Evolutionary conservation across 92 coral and sea anemone genomes (phyloP), one percentile per base, ranked within the genome.

Genomic region (Plumapathes pennacea): DNA sequence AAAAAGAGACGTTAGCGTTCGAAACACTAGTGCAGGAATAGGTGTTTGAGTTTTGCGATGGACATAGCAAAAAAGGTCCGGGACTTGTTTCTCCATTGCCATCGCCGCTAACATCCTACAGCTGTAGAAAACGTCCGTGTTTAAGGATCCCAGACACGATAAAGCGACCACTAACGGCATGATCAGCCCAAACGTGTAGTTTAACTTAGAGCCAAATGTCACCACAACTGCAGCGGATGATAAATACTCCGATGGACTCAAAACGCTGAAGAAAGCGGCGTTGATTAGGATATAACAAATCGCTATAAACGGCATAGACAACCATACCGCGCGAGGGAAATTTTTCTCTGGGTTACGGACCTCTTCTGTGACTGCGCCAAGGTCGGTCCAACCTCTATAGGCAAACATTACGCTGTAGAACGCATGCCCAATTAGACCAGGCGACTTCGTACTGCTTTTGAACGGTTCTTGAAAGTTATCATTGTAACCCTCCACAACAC

Each of bases 81-180:
- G 95, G 57, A 86, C 69, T 41, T 86, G 95, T 6, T 77, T 77
- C 20, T 86, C 84, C 21, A 72, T 67, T 15, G 89, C 95, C 8
- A 85, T 77, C 1, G 95, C 83, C 26, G 83, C 81, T 9, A 86
- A 74, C 23, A 71, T 71, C 38, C 83, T 71, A 39, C 80, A 75
- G 24, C 68, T 76, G 34, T 75, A 64, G 40, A 86, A 86, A 24
- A 86, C 62, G 4, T 81, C 61, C 18, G 69, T 65, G 64, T 86
- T 86, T 0, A 85, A 85, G 1, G 95, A 85, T 5, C 95, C 95
- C 48, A 82, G 71, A 38, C 95, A 86, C 1, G 95, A 86, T 25
- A 85, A 67, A 28, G 95, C 83, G 9, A 86, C 85, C 8, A 86
- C 60, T 9, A 82, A 30, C 1, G 95, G 95, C 85, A 86, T 86